These are phyloP conservation scores for Macquaria australasica DNA, from an alignment of 2,113 vertebrate species.

Conservation along the genomic window DNA sequence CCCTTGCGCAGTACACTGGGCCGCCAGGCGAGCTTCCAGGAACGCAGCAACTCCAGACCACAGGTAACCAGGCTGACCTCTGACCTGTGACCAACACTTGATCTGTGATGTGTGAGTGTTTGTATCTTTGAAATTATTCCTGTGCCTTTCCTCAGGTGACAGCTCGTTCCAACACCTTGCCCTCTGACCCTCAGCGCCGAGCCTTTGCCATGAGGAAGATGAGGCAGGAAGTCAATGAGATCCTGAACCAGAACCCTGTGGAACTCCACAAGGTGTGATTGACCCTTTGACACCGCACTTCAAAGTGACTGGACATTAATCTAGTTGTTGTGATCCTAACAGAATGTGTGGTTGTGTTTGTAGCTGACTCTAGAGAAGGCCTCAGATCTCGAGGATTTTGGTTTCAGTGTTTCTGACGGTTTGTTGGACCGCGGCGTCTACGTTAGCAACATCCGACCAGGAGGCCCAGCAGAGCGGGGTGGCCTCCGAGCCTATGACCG, in stretches of 20 bases:
- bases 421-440: constrained; percentile 96
- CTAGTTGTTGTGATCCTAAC: constrained; percentile 7
- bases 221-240: constrained; percentile 96
- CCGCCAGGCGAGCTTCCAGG: constrained; percentile 98
- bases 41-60: constrained; percentile 89
- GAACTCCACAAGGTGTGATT: constrained; percentile 94
- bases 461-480: constrained; percentile 91
- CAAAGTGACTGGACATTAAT: neutral
- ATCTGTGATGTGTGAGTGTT: neutral
- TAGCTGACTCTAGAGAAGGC: constrained; percentile 95
- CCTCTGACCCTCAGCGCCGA: constrained; percentile 93
- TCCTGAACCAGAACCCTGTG: constrained; percentile 96
- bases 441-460: constrained; percentile 93
- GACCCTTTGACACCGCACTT: neutral
- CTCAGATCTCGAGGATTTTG: constrained; percentile 94
- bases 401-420: constrained; percentile 98
- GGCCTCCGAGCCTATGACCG: constrained; percentile 94
- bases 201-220: constrained; percentile 94
- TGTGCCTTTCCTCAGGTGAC: constrained; percentile 82
- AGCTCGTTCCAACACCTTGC: constrained; percentile 95
- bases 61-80: constrained; percentile 81
- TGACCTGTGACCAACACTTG: neutral
- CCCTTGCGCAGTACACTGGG: constrained; percentile 91
- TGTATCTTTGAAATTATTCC: neutral
- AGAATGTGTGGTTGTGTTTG: constrained; percentile 1